Evolutionary conservation across 2,888 invertebrate species (phyloP).

Genomic region (Strigamia maritima): DNA sequence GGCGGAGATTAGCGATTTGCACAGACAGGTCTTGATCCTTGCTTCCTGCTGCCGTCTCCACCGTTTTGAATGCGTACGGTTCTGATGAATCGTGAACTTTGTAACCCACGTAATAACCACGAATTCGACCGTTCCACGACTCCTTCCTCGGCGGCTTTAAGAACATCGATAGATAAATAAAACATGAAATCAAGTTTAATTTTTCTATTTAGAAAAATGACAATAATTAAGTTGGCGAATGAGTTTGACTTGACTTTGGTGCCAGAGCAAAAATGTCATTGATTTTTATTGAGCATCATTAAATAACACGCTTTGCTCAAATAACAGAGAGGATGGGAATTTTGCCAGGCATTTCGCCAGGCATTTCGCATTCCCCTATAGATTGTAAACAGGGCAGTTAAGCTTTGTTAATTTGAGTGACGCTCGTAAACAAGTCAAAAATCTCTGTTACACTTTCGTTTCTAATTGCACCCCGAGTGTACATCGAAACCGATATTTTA

Average conservation of each 20-base stretch:
- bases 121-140: conserved; percentile 51
- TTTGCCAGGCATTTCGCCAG: conserved; percentile 30
- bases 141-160: conserved; percentile 48
- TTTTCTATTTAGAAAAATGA: not conserved
- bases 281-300: conserved; percentile 7
- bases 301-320: not conserved
- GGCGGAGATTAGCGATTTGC: conserved; percentile 49
- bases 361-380: not conserved
- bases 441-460: conserved; percentile 6
- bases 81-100: conserved; percentile 41
- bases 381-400: conserved; percentile 28
- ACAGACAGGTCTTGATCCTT: conserved; percentile 44
- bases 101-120: conserved; percentile 54
- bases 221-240: not conserved
- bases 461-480: conserved; percentile 11
- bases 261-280: not conserved
- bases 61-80: conserved; percentile 43
- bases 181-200: not conserved
- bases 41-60: conserved; percentile 42
- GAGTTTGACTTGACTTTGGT: not conserved
- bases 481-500: not conserved
- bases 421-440: conserved; percentile 21
- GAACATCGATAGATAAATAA: not conserved
- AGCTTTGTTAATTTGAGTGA: conserved; percentile 30
- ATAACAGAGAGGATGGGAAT: not conserved